Conservation (phyloP, 2,113 vertebrate species). For the Mustela lutreola region DNA sequence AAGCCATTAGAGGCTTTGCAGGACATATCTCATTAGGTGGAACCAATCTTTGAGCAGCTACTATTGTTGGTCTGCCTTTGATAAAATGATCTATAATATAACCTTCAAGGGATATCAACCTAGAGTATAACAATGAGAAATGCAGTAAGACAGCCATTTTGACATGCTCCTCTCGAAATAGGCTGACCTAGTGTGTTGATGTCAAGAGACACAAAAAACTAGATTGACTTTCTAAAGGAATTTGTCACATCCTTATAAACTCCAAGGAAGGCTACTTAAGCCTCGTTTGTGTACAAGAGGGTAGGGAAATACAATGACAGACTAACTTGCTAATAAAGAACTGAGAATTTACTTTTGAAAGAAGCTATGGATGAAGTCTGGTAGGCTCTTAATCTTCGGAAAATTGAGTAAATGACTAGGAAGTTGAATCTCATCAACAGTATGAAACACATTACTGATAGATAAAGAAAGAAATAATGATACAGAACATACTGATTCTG, state of each 20-base stretch:
- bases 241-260: constrained; percentile 50
- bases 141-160: constrained; percentile 51
- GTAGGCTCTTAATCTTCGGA: not conserved
- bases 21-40: constrained; percentile 62
- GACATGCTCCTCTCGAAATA: constrained; percentile 3
- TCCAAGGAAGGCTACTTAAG: not conserved
- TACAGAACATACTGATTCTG: not conserved
- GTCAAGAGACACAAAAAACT: constrained; percentile 63
- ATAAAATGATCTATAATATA: constrained; percentile 49
- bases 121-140: constrained; percentile 55
- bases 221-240: constrained; percentile 58
- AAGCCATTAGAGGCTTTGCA: constrained; percentile 48
- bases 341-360: not conserved
- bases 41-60: constrained; percentile 53
- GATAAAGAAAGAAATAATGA: not conserved
- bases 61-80: constrained; percentile 51
- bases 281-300: not conserved
- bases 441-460: not conserved
- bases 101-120: constrained; percentile 35
- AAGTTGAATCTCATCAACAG: not conserved
- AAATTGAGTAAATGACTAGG: not conserved
- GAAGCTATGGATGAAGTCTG: not conserved
- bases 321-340: constrained; percentile 10
- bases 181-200: constrained; percentile 34
- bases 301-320: constrained; percentile 47